Base-by-base conservation (phyloP, 1,140 invertebrate genomes). In the Drosophila nigromelanica region DNA sequence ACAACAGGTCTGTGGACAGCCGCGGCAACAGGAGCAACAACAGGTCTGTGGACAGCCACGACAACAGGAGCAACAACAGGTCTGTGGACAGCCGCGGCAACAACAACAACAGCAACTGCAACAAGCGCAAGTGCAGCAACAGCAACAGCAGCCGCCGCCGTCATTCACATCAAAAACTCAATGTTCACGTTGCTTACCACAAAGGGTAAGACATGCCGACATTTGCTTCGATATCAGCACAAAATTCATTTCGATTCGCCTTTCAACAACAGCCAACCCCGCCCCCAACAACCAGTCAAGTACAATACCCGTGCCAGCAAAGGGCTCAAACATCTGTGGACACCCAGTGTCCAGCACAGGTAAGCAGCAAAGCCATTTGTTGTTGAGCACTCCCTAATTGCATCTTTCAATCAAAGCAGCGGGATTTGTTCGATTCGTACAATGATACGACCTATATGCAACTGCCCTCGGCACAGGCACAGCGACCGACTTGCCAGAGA, bases 381-480 rank as follows among this genome's bases (percentile, higher is more conserved):
- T 21, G 33, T 14, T 4, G 11, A 14, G 4, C 14, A 7, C 7
- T 35, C 10, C 21, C 1, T 10, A 7, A 14, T 10, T 37, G 11
- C 8, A 30, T 18, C 15, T 14, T 27, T 4, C 30, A n/a, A 37
- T 35, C 14, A 33, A 39, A 48, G 21, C 21, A 81, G 58, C 55
- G 27, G 3, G 70, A 78, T 2, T 12, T 15, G 5, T 15, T 0
- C 5, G 7, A 27, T 1, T 2, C 48, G 0, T n/a, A 60, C 2
- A 51, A 76, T 24, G 37, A 64, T 3, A 72, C 71, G 0, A 62
- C 45, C 12, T 83, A 76, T 8, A 48, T 62, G 35, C n/a, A 58
- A 12, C 27, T 43, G 7, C 69, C 63, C 0, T 7, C 5, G 15
- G 5, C 15, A 18, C 33, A 47, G 5, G 1, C 7, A 5, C 0